Evolutionary conservation across 2,113 vertebrate genomes (phyloP).

Genomic region (Callaeas wilsoni): DNA sequence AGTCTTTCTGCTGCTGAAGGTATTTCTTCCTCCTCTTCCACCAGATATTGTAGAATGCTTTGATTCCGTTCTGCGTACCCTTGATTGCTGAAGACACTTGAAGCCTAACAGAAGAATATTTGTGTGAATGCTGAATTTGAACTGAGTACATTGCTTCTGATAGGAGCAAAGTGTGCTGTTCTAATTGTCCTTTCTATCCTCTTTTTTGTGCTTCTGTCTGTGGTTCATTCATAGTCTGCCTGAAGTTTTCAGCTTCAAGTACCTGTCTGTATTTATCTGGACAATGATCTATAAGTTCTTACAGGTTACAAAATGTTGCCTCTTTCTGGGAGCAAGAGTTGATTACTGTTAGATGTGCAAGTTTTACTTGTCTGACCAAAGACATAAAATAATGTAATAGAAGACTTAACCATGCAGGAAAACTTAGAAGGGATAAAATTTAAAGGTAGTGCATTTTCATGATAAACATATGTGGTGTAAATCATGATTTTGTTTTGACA

Average conservation of each 20-base stretch:
- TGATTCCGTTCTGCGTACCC: neutral
- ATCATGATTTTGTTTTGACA: neutral
- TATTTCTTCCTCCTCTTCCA: neutral
- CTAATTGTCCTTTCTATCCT: neutral
- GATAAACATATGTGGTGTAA: neutral
- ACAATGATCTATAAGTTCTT: neutral
- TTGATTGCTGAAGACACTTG: neutral
- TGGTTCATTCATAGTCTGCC: neutral
- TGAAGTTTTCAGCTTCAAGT: neutral
- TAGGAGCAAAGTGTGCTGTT: neutral
- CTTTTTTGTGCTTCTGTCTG: neutral
- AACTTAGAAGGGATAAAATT: neutral
- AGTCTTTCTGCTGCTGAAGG: neutral
- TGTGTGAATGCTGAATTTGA: neutral
- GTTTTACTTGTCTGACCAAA: neutral
- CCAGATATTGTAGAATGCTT: neutral
- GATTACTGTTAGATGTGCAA: neutral
- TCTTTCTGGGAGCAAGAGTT: neutral
- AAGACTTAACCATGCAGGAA: neutral
- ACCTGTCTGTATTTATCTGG: neutral
- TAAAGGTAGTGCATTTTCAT: neutral
- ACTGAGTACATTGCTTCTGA: neutral
- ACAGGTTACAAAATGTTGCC: neutral
- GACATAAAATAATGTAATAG: neutral
- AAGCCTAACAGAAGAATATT: neutral